Percentiles rank a stretch among this genome's conserved stretches.
phyloP scores from a whole-genome alignment of 2,113 vertebrate genomes.

The Nesospiza acunhae region DNA sequence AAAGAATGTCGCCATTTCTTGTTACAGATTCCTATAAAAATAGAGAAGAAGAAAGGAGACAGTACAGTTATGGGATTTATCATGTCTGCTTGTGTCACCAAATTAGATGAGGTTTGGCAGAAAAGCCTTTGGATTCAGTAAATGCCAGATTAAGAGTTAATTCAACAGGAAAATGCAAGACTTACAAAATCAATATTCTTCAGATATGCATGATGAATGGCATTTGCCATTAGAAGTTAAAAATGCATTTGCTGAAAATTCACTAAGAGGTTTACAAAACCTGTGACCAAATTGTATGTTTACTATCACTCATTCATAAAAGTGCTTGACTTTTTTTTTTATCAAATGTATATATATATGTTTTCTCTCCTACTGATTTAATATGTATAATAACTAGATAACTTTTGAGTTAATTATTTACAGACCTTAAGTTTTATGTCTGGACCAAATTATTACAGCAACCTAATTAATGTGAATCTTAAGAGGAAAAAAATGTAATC shows the following conservation, averaged over 20 bases:
- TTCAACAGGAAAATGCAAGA: background rate
- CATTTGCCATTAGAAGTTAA: background rate
- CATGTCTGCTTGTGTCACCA: background rate
- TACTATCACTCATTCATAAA: background rate
- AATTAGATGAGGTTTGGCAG: background rate
- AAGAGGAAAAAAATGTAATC: background rate
- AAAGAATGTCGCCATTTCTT: background rate
- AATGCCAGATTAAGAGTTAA: slow-evolving; percentile 19
- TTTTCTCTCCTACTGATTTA: background rate
- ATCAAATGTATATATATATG: background rate
- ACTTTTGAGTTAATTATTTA: background rate
- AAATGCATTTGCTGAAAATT: slow-evolving; percentile 1
- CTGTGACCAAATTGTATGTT: background rate
- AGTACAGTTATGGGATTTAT: background rate
- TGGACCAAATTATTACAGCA: background rate
- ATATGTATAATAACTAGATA: background rate
- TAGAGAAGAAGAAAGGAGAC: background rate
- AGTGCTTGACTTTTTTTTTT: background rate
- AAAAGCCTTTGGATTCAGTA: background rate
- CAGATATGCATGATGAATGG: background rate
- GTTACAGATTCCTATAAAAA: background rate
- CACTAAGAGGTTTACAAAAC: background rate
- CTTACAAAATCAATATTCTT: background rate
- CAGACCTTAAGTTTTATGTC: background rate
- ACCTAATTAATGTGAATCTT: background rate